Conservation (phyloP, 2,113 vertebrate species). For the Ceuthmochares aereus region DNA sequence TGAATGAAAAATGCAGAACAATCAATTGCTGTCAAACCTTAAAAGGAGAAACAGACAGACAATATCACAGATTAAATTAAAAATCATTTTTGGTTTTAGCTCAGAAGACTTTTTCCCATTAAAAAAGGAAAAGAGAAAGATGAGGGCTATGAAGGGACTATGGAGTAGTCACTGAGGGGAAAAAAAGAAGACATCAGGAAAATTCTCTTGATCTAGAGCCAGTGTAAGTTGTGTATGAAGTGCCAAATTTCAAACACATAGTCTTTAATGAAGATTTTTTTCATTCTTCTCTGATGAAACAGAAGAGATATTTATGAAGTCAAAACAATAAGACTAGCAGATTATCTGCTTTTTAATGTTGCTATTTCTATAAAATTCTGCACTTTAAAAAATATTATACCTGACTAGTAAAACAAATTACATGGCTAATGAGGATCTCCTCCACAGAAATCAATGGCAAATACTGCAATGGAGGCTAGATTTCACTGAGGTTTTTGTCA, state of each 20-base stretch:
- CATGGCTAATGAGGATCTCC: background rate
- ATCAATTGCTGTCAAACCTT: background rate
- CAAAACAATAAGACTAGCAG: background rate
- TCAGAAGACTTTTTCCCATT: background rate
- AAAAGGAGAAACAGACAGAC: background rate
- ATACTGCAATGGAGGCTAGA: background rate
- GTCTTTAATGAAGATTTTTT: background rate
- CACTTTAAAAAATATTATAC: background rate
- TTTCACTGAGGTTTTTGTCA: background rate
- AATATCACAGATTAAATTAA: background rate
- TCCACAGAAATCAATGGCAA: constrained; percentile 6
- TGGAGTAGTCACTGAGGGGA: background rate
- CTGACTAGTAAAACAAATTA: background rate
- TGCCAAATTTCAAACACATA: background rate
- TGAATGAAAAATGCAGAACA: background rate
- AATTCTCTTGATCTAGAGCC: constrained; percentile 15
- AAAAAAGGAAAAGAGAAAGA: background rate
- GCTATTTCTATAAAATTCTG: background rate
- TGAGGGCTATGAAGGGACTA: background rate
- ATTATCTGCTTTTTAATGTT: background rate
- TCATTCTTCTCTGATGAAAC: background rate
- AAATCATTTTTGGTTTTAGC: background rate
- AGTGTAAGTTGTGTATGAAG: background rate
- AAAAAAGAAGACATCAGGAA: background rate
- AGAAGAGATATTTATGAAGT: background rate